These are phyloP conservation scores for Galbula dea DNA, from an alignment of 2,113 vertebrate genomes.

Conservation along the genomic window DNA sequence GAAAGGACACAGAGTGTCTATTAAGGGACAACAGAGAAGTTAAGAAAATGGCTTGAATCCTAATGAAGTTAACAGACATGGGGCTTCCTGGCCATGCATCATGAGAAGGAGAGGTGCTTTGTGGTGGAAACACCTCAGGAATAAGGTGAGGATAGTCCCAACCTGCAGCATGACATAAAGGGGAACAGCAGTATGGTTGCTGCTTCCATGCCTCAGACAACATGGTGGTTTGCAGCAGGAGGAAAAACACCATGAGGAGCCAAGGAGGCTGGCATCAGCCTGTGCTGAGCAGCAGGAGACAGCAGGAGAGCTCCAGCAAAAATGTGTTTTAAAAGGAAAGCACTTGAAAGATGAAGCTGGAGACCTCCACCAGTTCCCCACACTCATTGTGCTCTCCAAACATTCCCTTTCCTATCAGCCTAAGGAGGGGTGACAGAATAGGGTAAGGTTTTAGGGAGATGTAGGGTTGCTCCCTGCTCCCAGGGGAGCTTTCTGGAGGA, in stretches of 20 bases:
- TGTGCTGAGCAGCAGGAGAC: accelerated
- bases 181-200: background rate
- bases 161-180: background rate
- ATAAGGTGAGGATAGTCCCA: background rate
- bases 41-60: slow-evolving; percentile 7
- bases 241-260: background rate
- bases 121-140: background rate
- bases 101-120: background rate
- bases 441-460: background rate
- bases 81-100: background rate
- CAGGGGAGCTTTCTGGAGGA: background rate
- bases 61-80: background rate
- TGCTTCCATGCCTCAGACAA: background rate
- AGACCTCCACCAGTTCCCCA: background rate
- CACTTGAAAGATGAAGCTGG: background rate
- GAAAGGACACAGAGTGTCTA: background rate
- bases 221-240: background rate
- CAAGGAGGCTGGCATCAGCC: background rate
- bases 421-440: background rate
- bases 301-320: background rate
- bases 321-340: background rate
- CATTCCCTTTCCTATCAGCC: background rate
- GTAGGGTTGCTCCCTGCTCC: accelerated
- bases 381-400: background rate
- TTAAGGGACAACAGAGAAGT: background rate